Percentiles rank a stretch among this genome's conserved stretches.
Evolutionary conservation across 2,113 vertebrate genomes (phyloP).

Genomic region (Nerophis lumbriciformis): DNA sequence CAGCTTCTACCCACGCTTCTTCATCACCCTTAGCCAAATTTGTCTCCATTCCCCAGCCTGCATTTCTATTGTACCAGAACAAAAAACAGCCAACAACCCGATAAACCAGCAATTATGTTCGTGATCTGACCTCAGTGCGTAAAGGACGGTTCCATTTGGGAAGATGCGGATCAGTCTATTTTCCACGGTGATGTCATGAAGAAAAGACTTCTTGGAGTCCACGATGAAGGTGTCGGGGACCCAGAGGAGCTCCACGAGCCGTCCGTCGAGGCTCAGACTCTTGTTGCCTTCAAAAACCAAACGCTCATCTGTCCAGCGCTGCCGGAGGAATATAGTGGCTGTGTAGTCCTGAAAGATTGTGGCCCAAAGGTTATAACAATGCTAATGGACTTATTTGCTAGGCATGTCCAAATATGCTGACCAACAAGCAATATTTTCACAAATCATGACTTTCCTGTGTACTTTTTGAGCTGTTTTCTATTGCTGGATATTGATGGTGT

Average conservation of each 20-base stretch:
- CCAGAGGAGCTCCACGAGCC: conserved; percentile 88
- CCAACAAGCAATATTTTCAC: conserved; percentile 7
- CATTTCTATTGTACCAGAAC: conserved; percentile 20
- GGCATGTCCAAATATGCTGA: conserved; percentile 26
- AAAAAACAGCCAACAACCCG: conserved; percentile 10
- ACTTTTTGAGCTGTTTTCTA: not conserved
- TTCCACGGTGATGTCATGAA: conserved; percentile 88
- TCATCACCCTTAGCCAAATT: conserved; percentile 18
- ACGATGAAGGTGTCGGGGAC: conserved; percentile 88
- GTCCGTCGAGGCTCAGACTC: conserved; percentile 85
- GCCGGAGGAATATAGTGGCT: conserved; percentile 86
- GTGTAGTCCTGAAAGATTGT: conserved; percentile 77
- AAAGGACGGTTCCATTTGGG: conserved; percentile 86
- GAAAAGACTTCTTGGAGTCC: conserved; percentile 89
- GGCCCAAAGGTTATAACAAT: conserved; percentile 17
- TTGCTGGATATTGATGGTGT: conserved; percentile 21
- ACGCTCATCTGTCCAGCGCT: conserved; percentile 86
- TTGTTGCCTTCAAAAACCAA: conserved; percentile 86
- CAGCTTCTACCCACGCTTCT: conserved; percentile 19
- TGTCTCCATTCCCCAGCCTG: conserved; percentile 12
- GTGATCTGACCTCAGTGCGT: conserved; percentile 76
- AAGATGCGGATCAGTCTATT: conserved; percentile 89
- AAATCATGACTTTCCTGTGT: conserved; percentile 10
- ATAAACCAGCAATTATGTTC: not conserved
- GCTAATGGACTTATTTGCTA: conserved; percentile 6